Evolutionary conservation across 2,113 vertebrate species (phyloP), one percentile per base, ranked within the genome.

Genomic region (Boleophthalmus pectinirostris): DNA sequence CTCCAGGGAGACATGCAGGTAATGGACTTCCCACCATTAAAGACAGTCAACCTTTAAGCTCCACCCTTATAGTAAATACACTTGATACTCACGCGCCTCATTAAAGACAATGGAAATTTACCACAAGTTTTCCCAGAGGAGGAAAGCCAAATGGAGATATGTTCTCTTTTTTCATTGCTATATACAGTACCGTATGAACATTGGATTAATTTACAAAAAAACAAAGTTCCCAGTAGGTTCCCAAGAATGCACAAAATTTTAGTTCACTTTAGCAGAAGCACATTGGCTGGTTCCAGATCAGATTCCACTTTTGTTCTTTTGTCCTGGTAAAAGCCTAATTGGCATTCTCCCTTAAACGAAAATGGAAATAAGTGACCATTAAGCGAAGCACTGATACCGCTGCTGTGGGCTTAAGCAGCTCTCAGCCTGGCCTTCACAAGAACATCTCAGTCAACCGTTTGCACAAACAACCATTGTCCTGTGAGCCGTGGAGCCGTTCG

Each of bases 391-490:
- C 53, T 1, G 64, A 77, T 65, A 73, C 69, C 69, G 16, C n/a
- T 0, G 33, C 1, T 43, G 65, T 66, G 60, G 68, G 66, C 68
- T 81, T 73, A 56, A 77, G 65, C 70, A 73, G 79, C 70, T 77
- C 61, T 65, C 33, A 35, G 69, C 66, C 33, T 13, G 16, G 49
- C 51, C 78, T 79, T 72, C 72, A 69, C 56, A 68, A 66, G 75
- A 75, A 79, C 72, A 70, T 89, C 79, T 57, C 73, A 72, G 80
- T 71, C 81, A 67, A 60, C 60, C 7, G 1, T 76, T 77, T 75
- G 72, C 72, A 86, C 77, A 81, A 88, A 79, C 85, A 80, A 12
- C 75, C 79, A 68, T 88, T 89, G 84, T 86, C 75, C 72, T 64
- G 46, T 7, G 24, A 82, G 70, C 81, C 9, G 57, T 14, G 47